Conservation (phyloP, 2,113 vertebrate species). For the Carlito syrichta region DNA sequence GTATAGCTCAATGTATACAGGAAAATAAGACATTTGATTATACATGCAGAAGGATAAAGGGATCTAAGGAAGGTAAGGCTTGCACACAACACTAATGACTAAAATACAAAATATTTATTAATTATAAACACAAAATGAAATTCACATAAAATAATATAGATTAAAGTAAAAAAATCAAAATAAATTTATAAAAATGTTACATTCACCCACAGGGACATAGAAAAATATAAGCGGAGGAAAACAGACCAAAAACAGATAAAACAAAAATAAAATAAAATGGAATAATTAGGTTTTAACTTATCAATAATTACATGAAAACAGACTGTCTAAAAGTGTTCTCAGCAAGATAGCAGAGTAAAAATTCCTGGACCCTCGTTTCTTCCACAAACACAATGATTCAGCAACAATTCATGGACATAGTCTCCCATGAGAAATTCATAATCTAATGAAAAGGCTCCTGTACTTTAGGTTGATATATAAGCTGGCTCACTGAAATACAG, state of each 20-base stretch:
- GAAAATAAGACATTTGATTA: background rate
- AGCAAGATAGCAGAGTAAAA: background rate
- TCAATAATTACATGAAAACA: background rate
- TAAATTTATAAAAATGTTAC: background rate
- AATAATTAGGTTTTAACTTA: background rate
- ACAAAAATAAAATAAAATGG: background rate
- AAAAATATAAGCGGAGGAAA: background rate
- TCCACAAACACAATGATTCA: background rate
- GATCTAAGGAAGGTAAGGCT: background rate
- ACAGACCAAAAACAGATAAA: background rate
- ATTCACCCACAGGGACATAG: background rate
- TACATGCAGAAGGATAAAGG: background rate
- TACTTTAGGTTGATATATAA: background rate
- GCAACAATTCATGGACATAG: background rate
- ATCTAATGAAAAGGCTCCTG: background rate
- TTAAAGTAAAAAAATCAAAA: background rate
- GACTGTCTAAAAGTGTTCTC: background rate
- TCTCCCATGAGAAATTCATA: background rate
- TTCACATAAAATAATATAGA: background rate
- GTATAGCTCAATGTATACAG: background rate
- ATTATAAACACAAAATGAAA: background rate
- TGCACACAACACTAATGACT: background rate
- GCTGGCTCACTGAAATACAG: background rate
- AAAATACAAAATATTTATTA: background rate
- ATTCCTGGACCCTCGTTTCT: background rate